Base-by-base conservation (phyloP, 2,888 invertebrate genomes). In the Sarcophaga rosellei region DNA sequence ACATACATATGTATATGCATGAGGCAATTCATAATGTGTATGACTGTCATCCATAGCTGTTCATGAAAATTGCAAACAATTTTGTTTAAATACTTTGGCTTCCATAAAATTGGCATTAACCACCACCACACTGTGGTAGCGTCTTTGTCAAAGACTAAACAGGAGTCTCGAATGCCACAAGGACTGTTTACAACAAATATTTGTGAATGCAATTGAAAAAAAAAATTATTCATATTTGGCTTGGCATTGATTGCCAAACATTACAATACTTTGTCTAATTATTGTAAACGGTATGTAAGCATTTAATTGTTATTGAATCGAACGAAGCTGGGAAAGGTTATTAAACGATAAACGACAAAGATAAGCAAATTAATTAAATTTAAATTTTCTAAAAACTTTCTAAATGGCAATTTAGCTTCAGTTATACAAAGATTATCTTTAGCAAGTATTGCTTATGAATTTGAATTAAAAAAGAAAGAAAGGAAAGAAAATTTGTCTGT, bases 1-100 rank as follows among this genome's bases (percentile, higher is more conserved):
- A 8, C 35, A 35, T 35, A n/a, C n/a, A n/a, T n/a, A n/a, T n/a
- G n/a, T n/a, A n/a, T n/a, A 35, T 35, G 35, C 35, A 35, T 35
- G 35, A 25, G 53, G 45, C 4, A 53, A 35, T 35, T 35, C 35
- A 35, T 35, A 35, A 35, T 35, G 35, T 8, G 35, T 35, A 35
- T 35, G 35, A 35, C 35, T 35, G 35, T 8, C 35, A 35, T 35
- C 8, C 35, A 10, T 35, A 35, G 35, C 35, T 35, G 35, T 53
- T 53, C 21, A 59, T 79, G n/a, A 35, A 63, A 75, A 69, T 61
- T 17, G 47, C 47, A 47, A 57, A 68, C n/a, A 69, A 75, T 69
- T 70, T 75, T 69, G n/a, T 70, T 75, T 47, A 79, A 69, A 78
- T 83, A 69, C 62, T 69, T 61, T n/a, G 61, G 61, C 21, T 61